These are phyloP conservation scores for Heterochromis multidens DNA, from an alignment of 2,113 vertebrate genomes.

Conservation along the genomic window DNA sequence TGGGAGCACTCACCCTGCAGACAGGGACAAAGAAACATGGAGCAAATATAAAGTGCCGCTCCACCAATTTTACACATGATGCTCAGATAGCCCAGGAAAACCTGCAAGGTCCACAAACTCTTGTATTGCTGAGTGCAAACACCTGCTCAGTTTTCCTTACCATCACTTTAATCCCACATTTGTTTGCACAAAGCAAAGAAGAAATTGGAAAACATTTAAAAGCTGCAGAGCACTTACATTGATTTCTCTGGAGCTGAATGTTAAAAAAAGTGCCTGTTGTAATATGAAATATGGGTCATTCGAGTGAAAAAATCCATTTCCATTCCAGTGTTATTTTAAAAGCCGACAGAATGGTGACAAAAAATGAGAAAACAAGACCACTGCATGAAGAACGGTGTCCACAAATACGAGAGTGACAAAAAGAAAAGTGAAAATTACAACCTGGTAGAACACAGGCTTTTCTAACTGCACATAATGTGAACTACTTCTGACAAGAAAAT, in stretches of 20 bases:
- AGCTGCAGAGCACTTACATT: not conserved
- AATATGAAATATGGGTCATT: not conserved
- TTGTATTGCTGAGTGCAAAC: not conserved
- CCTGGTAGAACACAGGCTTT: not conserved
- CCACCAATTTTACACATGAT: not conserved
- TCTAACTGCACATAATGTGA: not conserved
- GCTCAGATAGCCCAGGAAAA: not conserved
- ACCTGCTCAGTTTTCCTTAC: rapidly evolving
- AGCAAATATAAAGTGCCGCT: not conserved
- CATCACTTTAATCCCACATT: not conserved
- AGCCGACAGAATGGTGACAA: not conserved
- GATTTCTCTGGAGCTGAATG: not conserved
- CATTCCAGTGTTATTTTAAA: not conserved
- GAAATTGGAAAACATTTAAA: not conserved
- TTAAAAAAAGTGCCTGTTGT: not conserved
- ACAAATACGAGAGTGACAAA: not conserved
- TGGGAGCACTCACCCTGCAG: constrained; percentile 89
- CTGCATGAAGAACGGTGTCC: not conserved
- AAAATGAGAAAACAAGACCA: not conserved
- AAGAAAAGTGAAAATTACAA: not conserved
- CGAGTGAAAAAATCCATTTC: constrained; percentile 1
- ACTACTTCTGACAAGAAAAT: not conserved
- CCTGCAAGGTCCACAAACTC: not conserved
- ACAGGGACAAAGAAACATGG: not conserved
- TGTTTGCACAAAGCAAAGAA: not conserved